Evolutionary conservation across 1,140 invertebrate genomes (phyloP).

Genomic region (Drosophila leontia): DNA sequence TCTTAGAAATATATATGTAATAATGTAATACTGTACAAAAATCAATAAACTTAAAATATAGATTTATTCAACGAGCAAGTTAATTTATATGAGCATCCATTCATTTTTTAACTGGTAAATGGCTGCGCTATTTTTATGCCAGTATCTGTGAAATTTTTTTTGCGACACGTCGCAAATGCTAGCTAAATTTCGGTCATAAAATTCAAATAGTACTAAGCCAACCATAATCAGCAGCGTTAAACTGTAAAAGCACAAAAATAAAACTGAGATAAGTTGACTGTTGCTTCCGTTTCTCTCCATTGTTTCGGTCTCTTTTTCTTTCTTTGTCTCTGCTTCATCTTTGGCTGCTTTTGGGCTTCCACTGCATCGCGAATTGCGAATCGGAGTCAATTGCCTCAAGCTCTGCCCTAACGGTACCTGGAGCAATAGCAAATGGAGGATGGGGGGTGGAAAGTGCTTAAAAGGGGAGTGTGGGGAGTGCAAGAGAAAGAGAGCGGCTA

Average conservation of each 20-base stretch:
- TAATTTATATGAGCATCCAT: background rate
- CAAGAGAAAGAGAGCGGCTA: slow-evolving; percentile 40
- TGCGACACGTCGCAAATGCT: slow-evolving; percentile 12
- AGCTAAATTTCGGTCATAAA: slow-evolving; percentile 44
- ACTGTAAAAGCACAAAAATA: slow-evolving; percentile 34
- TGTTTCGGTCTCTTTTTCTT: slow-evolving; percentile 5
- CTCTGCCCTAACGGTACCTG: slow-evolving; percentile 67
- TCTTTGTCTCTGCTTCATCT: slow-evolving; percentile 27
- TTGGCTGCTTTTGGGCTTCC: slow-evolving; percentile 25
- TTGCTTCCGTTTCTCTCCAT: slow-evolving; percentile 33
- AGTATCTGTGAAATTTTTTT: background rate
- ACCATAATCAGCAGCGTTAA: slow-evolving; percentile 49
- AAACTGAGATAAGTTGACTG: slow-evolving; percentile 30
- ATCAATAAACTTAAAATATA: too few relatives aligned
- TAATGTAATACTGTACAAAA: too few relatives aligned
- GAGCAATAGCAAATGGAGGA: slow-evolving; percentile 21
- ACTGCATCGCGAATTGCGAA: slow-evolving; percentile 52
- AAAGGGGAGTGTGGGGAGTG: slow-evolving; percentile 22
- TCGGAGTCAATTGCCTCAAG: slow-evolving; percentile 71
- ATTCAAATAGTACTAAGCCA: slow-evolving; percentile 29
- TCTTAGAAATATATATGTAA: too few relatives aligned
- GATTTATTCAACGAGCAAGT: too few relatives aligned
- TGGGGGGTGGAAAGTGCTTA: slow-evolving; percentile 9
- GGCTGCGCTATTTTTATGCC: background rate
- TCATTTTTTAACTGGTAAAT: background rate